Evolutionary conservation across 2,113 vertebrate genomes (phyloP), one percentile per base, ranked within the genome.

Genomic region (Atherinomorus stipes): DNA sequence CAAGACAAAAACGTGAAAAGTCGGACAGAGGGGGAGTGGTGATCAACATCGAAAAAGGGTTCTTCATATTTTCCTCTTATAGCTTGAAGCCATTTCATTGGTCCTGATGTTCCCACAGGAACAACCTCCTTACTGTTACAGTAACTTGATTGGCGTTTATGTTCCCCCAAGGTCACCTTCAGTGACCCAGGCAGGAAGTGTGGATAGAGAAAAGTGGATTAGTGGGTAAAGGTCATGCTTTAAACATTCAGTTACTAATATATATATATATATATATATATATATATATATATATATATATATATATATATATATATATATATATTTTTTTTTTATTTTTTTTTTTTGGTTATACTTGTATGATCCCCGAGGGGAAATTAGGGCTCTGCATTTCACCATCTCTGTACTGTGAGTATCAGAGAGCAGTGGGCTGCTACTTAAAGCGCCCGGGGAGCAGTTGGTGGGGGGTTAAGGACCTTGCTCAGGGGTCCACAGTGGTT

Each of bases 131-230:
- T 38, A 26, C 72, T 77, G 58, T 76, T 79, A 83, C 60, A 79
- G 73, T 49, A 16, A 74, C 60, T 64, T 73, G 72, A 77, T 79
- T 77, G 72, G 67, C 80, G 74, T 82, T 81, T 76, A 85, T 69
- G 59, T 16, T 59, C 54, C 75, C 75, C 56, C 6, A 57, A 44
- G 81, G 63, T 2, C 64, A 22, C 67, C 62, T 23, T 23, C 15
- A 31, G 11, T 64, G 67, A 38, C 59, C 52, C 25, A 21, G 31
- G 44, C 69, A 76, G 65, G 75, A 84, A 71, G 80, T 68, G 34
- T 67, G 22, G 38, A 71, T 15, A 77, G 15, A 72, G 56, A 51
- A 85, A 80, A 84, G 60, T 85, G 69, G 62, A 77, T 85, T 65
- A 66, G 65, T 34, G 40, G 67, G 28, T 50, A 71, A 65, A 13